Base-by-base conservation (phyloP, 2,113 vertebrate species). In the Microcebus griseorufus region DNA sequence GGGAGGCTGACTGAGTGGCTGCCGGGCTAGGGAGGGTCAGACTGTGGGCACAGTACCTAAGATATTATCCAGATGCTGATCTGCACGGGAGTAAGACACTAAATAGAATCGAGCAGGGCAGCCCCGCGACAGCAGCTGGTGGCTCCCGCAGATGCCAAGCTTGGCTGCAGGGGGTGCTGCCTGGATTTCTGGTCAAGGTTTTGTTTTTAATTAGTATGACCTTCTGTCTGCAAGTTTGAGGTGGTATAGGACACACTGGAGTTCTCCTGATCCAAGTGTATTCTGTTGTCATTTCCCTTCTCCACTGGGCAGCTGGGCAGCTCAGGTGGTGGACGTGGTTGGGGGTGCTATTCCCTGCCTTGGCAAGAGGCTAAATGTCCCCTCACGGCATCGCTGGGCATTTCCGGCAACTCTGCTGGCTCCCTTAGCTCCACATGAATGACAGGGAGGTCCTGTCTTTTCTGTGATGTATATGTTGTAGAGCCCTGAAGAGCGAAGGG, bases 71-170 rank as follows among this genome's bases (percentile, higher is more conserved):
- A 18, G 48, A 34, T 1, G 4, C 11, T n/a, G 48, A 18, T 9
- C 20, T 39, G 45, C 55, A n/a, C 42, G 27, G 29, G 1, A 72
- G 34, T 39, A 51, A 70, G 87, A n/a, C 8, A 22, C 16, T 58
- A n/a, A 53, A 58, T 11, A 69, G 18, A 45, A 60, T 2, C 9
- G 10, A 90, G 27, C 0, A 58, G 18, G 39, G 60, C 6, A 51
- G n/a, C 18, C 20, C n/a, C 5, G 0, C 1, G 17, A 7, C 5
- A 18, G 25, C 6, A 11, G 2, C 0, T 25, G 29, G 13, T 37
- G 53, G 42, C 22, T 3, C 51, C 34, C 3, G 4, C 0, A 2
- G 51, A 39, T 8, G 5, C 42, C 13, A 16, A 0, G 13, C 78
- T 58, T 13, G 18, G 81, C 27, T 42, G 14, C 45, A 48, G 34